Base-by-base conservation (phyloP, 1,140 invertebrate genomes). In the Formica exsecta region DNA sequence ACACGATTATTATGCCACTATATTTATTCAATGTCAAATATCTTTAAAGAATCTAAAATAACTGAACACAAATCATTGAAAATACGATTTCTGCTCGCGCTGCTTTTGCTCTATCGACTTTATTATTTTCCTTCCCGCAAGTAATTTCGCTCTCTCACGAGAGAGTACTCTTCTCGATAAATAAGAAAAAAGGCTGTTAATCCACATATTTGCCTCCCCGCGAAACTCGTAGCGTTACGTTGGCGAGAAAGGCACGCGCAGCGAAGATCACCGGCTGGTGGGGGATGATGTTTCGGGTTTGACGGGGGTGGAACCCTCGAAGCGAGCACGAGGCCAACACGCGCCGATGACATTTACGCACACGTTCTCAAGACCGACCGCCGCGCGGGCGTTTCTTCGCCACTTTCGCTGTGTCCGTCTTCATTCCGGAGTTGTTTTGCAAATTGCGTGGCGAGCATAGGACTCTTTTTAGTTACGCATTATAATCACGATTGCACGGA, bases 281-380 rank as follows among this genome's bases (percentile, higher is more conserved):
- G 92, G 38, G 93, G 92, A 87, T 91, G 86, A 86, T 59, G 68
- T 87, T 88, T 77, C 62, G 76, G 83, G 87, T 86, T 86, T 83
- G 84, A 74, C 86, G 87, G 91, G 92, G 92, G 90, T 92, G 88
- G 88, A 87, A 85, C 83, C 75, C 75, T 86, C 79, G 73, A 74
- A 74, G 70, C 83, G 80, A 93, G 92, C 93, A 93, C 92, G 94
- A 93, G 93, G 91, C 91, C 75, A 89, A 90, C 94, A 94, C 93
- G 93, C 92, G 92, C 91, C 91, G 88, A 92, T 92, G 92, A 93
- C 90, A 92, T 86, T 93, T 89, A 89, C 87, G 91, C 91, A 90
- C 88, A 87, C 89, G 91, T 87, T 84, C 83, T 89, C 90, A 80
- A 74, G 65, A 79, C 77, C 85, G 66, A 16, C 16, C 79, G 79